A percentile compares a stretch with the other conserved stretches of the same genome.
Conservation (phyloP, 2,797 vertebrate genomes). For the Gambusia yucatana region DNA sequence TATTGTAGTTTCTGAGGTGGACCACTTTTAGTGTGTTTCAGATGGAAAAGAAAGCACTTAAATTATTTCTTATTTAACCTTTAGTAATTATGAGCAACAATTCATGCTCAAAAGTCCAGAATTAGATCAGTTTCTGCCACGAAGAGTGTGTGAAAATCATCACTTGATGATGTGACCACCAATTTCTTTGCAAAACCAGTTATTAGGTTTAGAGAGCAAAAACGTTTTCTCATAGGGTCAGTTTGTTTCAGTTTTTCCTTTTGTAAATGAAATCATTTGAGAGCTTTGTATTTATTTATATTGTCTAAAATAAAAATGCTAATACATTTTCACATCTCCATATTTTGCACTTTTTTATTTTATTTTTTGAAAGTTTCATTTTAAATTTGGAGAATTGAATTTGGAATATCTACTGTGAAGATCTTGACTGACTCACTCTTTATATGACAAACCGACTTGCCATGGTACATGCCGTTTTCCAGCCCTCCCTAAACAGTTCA, state of each 20-base stretch:
- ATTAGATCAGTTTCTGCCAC: neutral
- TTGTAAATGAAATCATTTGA: neutral
- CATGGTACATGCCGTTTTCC: slow-evolving; percentile 10
- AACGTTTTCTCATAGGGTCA: neutral
- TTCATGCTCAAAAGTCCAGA: neutral
- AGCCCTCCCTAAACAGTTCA: slow-evolving; percentile 13
- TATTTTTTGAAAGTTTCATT: neutral
- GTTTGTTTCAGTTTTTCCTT: neutral
- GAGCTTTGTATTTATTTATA: neutral
- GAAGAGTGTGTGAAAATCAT: neutral
- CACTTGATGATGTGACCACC: neutral
- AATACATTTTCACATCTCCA: neutral
- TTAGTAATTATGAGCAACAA: neutral
- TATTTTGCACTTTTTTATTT: neutral
- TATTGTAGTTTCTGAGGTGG: neutral
- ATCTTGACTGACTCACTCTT: neutral
- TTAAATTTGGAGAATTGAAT: neutral
- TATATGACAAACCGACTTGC: neutral
- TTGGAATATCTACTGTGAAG: neutral
- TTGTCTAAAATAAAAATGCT: neutral
- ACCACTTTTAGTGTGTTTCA: neutral
- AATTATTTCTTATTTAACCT: neutral
- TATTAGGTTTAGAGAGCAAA: neutral
- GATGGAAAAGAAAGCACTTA: neutral
- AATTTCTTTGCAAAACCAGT: neutral